Base-by-base conservation (phyloP, 2,113 vertebrate genomes). In the Trematomus loennbergii region DNA sequence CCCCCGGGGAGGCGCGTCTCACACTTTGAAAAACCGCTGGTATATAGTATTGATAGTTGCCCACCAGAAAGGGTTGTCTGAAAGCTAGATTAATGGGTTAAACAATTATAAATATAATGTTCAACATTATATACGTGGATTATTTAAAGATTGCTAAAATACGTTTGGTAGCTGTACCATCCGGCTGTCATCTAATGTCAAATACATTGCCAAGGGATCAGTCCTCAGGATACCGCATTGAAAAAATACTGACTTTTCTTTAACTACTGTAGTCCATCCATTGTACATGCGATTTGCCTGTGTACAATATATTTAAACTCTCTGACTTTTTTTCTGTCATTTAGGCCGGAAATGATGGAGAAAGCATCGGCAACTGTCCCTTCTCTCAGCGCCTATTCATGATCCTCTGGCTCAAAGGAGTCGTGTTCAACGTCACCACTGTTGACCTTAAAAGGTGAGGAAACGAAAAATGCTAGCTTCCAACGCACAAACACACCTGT, bases 361-460 rank as follows among this genome's bases (percentile, higher is more conserved):
- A 99, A 83, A 99, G 97, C 92, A 98, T 99, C 7, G 98, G 98
- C 57, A 99, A 99, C 92, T 99, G 98, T 86, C 98, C 98, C 0
- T 99, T 99, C 90, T 99, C 98, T 53, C 98, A 99, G 87, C 96
- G 98, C 3, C 97, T 99, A 89, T 99, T 99, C 91, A 99, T 99
- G 98, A 98, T 99, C 89, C 97, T 99, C 33, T 99, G 98, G 98
- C 97, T 99, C 81, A 99, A 99, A 95, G 98, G 97, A 20, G 98
- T 99, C 16, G 97, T 99, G 68, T 99, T 99, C 94, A 99, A 99
- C 0, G 98, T 99, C 87, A 99, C 98, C 83, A 99, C 98, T 0
- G 98, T 99, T 54, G 98, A 99, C 86, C 95, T 99, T 86, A 99
- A 97, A 94, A 97, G 98, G 98, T 98, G 88, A 67, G 69, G 6